These are phyloP conservation scores for Podiceps cristatus DNA, from an alignment of 2,113 vertebrate genomes.

Conservation along the genomic window DNA sequence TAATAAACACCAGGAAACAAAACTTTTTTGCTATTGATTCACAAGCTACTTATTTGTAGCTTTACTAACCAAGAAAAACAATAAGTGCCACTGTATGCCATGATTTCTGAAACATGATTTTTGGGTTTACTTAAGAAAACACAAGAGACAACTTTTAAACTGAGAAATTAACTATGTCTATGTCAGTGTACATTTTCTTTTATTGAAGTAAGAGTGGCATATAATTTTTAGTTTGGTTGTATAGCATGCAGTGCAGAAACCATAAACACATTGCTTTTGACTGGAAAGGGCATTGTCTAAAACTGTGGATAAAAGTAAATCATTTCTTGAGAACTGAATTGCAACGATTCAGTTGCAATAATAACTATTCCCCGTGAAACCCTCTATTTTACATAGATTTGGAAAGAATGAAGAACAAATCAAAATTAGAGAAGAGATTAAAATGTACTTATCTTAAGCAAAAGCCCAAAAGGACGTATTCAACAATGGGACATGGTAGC, in stretches of 20 bases:
- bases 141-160: not conserved
- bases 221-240: not conserved
- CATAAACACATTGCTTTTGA: not conserved
- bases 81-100: not conserved
- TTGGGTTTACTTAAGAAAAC: conserved; percentile 1
- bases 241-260: not conserved
- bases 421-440: not conserved
- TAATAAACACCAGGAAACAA: not conserved
- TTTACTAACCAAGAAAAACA: not conserved
- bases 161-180: not conserved
- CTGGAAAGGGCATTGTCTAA: not conserved
- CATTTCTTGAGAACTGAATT: not conserved
- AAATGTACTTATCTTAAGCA: not conserved
- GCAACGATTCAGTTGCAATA: too few species aligned
- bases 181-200: not conserved
- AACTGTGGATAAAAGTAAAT: not conserved
- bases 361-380: not conserved
- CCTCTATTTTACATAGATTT: not conserved
- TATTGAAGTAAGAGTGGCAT: not conserved
- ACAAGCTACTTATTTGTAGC: not conserved
- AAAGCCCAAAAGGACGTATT: not conserved
- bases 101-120: not conserved
- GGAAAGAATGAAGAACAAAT: not conserved
- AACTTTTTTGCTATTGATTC: conserved; percentile 4
- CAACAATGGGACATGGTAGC: not conserved